Evolutionary conservation across 1,140 invertebrate genomes (phyloP).

Genomic region (Ceratitis capitata): DNA sequence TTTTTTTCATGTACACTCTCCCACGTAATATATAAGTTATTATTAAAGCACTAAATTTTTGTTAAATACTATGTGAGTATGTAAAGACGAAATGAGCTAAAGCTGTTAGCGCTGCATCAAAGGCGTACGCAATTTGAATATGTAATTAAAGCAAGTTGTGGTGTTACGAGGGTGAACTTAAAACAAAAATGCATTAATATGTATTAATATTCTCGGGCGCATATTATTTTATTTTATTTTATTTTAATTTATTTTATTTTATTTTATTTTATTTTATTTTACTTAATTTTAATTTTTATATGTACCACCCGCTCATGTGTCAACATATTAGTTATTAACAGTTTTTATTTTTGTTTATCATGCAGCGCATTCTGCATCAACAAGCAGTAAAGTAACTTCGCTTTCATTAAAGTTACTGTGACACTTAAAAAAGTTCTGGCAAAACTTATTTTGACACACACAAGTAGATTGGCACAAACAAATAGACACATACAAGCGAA

Average conservation of each 20-base stretch:
- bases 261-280: no score
- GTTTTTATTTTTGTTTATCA: conserved; percentile 12
- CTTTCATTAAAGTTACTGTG: conserved; percentile 28
- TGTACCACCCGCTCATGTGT: no score
- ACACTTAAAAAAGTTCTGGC: conserved; percentile 6
- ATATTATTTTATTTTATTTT: no score
- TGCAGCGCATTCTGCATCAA: background rate
- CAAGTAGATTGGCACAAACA: conserved; percentile 1
- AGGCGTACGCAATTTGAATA: background rate
- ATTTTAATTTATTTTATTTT: no score
- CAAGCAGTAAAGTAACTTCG: background rate
- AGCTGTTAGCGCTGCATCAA: no score
- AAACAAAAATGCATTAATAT: no score
- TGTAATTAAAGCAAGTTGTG: background rate
- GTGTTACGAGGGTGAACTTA: background rate
- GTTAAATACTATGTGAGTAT: background rate
- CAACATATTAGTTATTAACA: no score
- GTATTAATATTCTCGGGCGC: no score
- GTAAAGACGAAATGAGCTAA: background rate
- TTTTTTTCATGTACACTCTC: background rate
- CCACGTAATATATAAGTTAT: background rate
- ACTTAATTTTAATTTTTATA: no score
- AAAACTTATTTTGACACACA: background rate
- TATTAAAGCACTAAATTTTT: background rate
- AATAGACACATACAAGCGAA: background rate